Base-by-base conservation (phyloP, 53 echinoderm and acorn worm genomes). In the Henricia sp. region DNA sequence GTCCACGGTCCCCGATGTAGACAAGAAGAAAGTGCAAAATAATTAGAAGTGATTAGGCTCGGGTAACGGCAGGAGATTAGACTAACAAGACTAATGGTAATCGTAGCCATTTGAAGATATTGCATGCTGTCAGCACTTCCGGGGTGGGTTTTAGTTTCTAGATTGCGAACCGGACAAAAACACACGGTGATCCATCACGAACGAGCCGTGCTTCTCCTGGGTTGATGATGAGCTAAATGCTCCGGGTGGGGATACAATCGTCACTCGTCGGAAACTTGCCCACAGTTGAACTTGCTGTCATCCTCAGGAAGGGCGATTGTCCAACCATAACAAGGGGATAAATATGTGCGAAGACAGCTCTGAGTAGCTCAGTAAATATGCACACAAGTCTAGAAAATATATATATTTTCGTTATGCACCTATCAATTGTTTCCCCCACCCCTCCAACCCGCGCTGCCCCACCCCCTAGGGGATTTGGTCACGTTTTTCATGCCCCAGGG, bases 31-130 rank as follows among this genome's bases (percentile, higher is more conserved):
- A 80, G 80, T 80, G 80, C 80, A 80, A 80, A 80, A 80, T 80
- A 64, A 80, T 80, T 80, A 80, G 80, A 80, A 80, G 64, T 80
- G 80, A 80, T 80, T 80, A 80, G 80, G 63, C 34, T 80, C 64
- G 63, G 5, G 80, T 80, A 80, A 80, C 80, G 70, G 53, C 72
- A 40, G 48, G 80, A 57, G 80, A 80, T 80, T 80, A 80, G 63
- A 39, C 80, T 80, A 80, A 80, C 80, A 57, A 63, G 63, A 63
- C 40, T 65, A 80, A 80, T 80, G 80, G 80, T 80, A 80, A 80
- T 80, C 80, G 63, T 64, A 80, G 80, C 80, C 80, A 80, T 80
- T 80, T 80, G 62, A 46, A 34, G 48, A 46, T 80, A 80, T 80
- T 48, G 80, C 33, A 46, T 63, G 43, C 80, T 80, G 80, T 80